Percentiles rank a stretch among this genome's conserved stretches.
phyloP scores from a whole-genome alignment of 2,113 vertebrate species.

The Calonectris borealis region DNA sequence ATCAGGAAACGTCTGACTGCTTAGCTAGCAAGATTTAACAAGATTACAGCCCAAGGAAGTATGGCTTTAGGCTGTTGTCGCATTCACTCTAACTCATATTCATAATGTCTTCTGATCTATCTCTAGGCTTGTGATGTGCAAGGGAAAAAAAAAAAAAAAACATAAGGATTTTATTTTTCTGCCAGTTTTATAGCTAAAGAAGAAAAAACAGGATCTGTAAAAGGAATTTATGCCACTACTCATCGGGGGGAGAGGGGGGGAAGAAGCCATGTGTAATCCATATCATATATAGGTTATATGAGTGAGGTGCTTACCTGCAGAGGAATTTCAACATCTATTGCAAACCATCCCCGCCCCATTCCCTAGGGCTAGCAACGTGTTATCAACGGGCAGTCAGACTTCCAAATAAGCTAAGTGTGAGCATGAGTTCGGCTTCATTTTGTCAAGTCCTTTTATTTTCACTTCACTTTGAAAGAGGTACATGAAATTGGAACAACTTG shows the following conservation, averaged over 20 bases:
- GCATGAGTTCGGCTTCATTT: neutral
- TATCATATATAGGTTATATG: neutral
- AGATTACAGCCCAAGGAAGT: constrained; percentile 23
- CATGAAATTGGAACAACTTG: neutral
- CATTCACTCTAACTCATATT: constrained; percentile 29
- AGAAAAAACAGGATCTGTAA: neutral
- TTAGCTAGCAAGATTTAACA: constrained; percentile 49
- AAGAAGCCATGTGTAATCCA: neutral
- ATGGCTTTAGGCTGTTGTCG: constrained; percentile 45
- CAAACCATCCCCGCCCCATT: neutral
- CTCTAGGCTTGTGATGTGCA: neutral
- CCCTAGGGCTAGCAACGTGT: neutral
- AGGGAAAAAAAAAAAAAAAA: neutral
- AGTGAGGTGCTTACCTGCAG: neutral
- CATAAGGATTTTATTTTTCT: neutral
- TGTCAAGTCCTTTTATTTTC: neutral
- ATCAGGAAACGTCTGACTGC: constrained; percentile 6
- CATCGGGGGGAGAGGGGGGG: neutral
- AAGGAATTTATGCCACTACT: neutral
- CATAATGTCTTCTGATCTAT: constrained; percentile 24
- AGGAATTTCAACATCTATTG: neutral
- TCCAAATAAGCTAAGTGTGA: neutral
- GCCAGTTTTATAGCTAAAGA: neutral
- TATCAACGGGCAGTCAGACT: neutral
- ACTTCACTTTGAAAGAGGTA: neutral